These are phyloP conservation scores for Melanotaenia maccullochi DNA, from an alignment of 2,797 vertebrate species.

Conservation along the genomic window DNA sequence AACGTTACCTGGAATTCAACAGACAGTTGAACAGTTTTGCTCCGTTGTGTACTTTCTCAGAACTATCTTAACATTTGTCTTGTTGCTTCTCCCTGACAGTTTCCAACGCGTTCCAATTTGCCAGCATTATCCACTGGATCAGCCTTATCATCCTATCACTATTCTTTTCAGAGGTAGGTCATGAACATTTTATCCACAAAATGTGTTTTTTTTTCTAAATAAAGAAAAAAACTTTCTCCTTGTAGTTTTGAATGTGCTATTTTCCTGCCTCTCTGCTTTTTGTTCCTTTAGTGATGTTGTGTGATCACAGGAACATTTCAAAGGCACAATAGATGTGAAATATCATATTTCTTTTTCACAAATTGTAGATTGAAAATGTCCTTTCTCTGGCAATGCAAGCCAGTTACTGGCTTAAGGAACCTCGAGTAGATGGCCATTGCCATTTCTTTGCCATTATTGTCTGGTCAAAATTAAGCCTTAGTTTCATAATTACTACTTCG, in stretches of 20 bases:
- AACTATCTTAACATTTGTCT: slow-evolving; percentile 7
- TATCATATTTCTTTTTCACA: slow-evolving; percentile 10
- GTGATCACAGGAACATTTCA: slow-evolving; percentile 2
- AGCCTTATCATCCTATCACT: slow-evolving; percentile 95
- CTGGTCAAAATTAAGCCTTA: slow-evolving; percentile 7
- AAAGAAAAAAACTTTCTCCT: background rate
- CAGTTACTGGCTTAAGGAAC: slow-evolving; percentile 19
- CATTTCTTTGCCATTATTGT: slow-evolving; percentile 22
- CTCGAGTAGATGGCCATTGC: slow-evolving; percentile 1
- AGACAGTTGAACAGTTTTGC: background rate
- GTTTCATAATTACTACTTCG: slow-evolving; percentile 33
- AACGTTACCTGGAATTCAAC: background rate
- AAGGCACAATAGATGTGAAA: background rate
- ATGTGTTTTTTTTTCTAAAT: background rate
- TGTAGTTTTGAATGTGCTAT: background rate
- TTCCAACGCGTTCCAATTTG: slow-evolving; percentile 96
- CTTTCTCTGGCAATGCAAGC: slow-evolving; percentile 1
- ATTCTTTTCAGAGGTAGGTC: slow-evolving; percentile 97
- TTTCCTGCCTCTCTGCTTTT: background rate
- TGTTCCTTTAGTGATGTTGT: background rate
- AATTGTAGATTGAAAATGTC: slow-evolving; percentile 4
- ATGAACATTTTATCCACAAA: background rate
- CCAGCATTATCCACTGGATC: slow-evolving; percentile 97
- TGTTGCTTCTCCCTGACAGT: slow-evolving; percentile 80
- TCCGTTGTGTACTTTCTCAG: background rate